Evolutionary conservation across 1,140 invertebrate species (phyloP), one percentile per base, ranked within the genome.

Genomic region (Eriosoma lanigerum): DNA sequence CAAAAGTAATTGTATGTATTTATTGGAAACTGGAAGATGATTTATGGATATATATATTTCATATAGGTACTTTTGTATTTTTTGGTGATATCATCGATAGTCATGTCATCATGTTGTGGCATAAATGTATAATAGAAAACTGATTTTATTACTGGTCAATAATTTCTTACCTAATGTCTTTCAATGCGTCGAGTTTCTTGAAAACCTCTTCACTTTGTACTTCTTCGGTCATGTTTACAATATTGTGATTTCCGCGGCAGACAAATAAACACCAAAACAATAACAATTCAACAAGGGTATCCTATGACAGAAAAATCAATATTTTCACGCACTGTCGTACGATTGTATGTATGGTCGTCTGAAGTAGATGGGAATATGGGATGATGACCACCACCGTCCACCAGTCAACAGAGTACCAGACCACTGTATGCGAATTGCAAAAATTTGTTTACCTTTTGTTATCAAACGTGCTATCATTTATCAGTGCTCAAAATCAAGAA

Each of bases 301-400:
- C 29, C 3, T 17, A 9, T 0, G 21, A 15, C 0, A 4, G 13
- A n/a, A 62, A 78, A 78, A 78, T 78, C 75, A 48, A 78, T 78
- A 62, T 58, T 19, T 58, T 44, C 17, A 78, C 32, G 56, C 17
- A 9, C 6, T 12, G 38, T 1, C 15, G 54, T 46, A 17, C 17
- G 68, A 26, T 12, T 3, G 8, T 38, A 38, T 8, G 32, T 4
- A 38, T 38, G 32, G 46, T 29, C 66, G 13, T 26, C 44, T 13
- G 21, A 50, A 0, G 48, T 21, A 9, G 46, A 24, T 19, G 44
- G 64, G n/a, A n/a, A n/a, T 10, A 26, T 17, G 56, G 54, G 56
- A 78, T n/a, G 75, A 62, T 78, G 73, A 78, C 56, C 56, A 62
- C 56, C n/a, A n/a, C n/a, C n/a, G n/a, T n/a, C n/a, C n/a, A n/a